A percentile compares a stretch with the other conserved stretches of the same genome.
Conservation (phyloP, 2,888 invertebrate genomes). For the Drosophila setosimentum region DNA sequence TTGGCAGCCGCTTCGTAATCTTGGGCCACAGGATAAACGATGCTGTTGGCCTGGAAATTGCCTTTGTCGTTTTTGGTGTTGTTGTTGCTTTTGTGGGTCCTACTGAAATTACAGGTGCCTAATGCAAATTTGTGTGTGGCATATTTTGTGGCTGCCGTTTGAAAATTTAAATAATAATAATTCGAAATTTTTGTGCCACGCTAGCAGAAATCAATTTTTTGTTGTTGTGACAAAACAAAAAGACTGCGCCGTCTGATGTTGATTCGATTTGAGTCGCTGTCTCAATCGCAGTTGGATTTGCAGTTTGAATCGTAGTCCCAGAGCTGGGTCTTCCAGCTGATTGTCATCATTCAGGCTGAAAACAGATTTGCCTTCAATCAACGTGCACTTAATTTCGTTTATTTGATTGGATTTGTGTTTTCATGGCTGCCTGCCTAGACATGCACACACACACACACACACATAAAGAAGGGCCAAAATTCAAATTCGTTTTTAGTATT, state of each 20-base stretch:
- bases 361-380: conserved; percentile 81
- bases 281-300: background rate
- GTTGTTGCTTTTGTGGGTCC: conserved; percentile 17
- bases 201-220: conserved; percentile 62
- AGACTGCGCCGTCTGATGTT: conserved; percentile 39
- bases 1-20: conserved; percentile 57
- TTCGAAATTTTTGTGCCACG: conserved; percentile 55
- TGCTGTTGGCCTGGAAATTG: conserved; percentile 60
- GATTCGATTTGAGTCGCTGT: conserved; percentile 62
- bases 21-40: conserved; percentile 67
- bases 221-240: conserved; percentile 5
- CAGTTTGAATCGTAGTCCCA: conserved; percentile 12
- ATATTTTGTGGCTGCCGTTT: conserved; percentile 59
- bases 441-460: conserved; percentile 20
- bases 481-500: conserved; percentile 58
- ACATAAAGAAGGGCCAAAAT: conserved; percentile 29
- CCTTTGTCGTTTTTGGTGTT: conserved; percentile 35
- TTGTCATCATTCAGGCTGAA: conserved; percentile 81
- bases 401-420: conserved; percentile 81
- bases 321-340: conserved; percentile 54
- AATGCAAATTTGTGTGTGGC: conserved; percentile 79
- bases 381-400: conserved; percentile 81
- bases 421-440: conserved; percentile 71
- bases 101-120: conserved; percentile 77
- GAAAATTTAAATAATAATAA: conserved; percentile 60